Evolutionary conservation across 2,113 vertebrate genomes (phyloP).

Genomic region (Nipponia nippon): DNA sequence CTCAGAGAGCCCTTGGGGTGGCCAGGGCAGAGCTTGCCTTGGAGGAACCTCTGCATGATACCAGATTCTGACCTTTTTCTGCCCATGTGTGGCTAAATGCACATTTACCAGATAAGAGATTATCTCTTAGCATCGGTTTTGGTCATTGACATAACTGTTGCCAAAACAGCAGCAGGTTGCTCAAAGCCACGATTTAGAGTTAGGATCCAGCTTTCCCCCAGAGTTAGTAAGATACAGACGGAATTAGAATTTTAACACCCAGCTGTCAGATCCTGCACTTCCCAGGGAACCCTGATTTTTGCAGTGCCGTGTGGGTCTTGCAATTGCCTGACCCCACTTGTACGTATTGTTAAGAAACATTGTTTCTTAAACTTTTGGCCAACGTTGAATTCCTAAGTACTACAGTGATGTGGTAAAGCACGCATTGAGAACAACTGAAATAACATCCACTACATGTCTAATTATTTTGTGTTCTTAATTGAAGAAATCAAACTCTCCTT

Average conservation of each 20-base stretch:
- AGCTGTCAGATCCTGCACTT: not conserved
- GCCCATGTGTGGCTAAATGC: rapidly evolving
- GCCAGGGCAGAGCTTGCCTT: not conserved
- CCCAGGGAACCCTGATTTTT: not conserved
- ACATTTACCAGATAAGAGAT: not conserved
- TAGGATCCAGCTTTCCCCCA: not conserved
- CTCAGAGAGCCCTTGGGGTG: not conserved
- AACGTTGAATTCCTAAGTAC: not conserved
- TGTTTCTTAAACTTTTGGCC: not conserved
- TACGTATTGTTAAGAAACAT: not conserved
- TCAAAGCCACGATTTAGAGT: not conserved
- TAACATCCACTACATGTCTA: not conserved
- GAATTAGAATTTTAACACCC: not conserved
- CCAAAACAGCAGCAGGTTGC: not conserved
- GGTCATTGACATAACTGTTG: not conserved
- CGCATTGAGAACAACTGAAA: not conserved
- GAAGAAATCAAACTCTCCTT: not conserved
- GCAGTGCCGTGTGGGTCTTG: rapidly evolving
- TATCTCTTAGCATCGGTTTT: not conserved
- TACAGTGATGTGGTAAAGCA: not conserved
- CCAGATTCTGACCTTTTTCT: not conserved
- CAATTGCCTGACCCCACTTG: not conserved
- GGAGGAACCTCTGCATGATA: not conserved
- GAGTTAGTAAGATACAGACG: not conserved
- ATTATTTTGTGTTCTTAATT: not conserved